Evolutionary conservation across 1,140 invertebrate species (phyloP), one percentile per base, ranked within the genome.

Genomic region (Eriocheir sinensis): DNA sequence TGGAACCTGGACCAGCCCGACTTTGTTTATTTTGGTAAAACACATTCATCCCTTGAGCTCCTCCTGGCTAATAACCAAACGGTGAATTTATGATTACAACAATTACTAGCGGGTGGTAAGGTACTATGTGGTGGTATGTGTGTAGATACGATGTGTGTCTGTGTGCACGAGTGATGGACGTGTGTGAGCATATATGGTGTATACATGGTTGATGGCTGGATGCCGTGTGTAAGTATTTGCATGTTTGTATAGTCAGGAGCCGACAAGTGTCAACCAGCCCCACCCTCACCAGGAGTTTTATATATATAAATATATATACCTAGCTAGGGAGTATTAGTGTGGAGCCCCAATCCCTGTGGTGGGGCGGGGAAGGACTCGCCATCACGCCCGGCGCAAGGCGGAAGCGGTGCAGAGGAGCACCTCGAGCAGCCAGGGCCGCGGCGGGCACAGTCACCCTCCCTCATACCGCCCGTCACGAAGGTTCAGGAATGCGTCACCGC

Each of bases 1-100:
- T 41, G 85, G 90, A 94, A 91, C 94, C 94, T 91, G 91, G 81
- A 94, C 89, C 83, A 94, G 80, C 89, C 89, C 85, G 60, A 94
- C 94, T 94, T 94, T 91, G 89, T 94, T 94, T 94, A 94, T 90
- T 94, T 94, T 91, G 94, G 90, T 94, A 92, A 83, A 92, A 94
- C 81, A 94, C 83, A 91, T 94, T 94, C 83, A 91, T 60, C 86
- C 60, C 60, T 89, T 86, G 44, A 91, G 79, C 79, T 90, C 44
- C 89, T 85, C 94, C 89, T 88, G 89, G 80, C 83, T 91, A 94
- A 83, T 85, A 72, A 91, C 36, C 80, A 38, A 91, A 91, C 60
- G 60, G 60, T 72, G n/a, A 72, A 72, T 72, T n/a, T n/a, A 72
- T 72, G 60, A 72, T 72, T 72, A 72, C 60, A 72, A 72, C 60